These are phyloP conservation scores for Drosophila elegans DNA, from an alignment of 1,140 invertebrate species.

Conservation along the genomic window DNA sequence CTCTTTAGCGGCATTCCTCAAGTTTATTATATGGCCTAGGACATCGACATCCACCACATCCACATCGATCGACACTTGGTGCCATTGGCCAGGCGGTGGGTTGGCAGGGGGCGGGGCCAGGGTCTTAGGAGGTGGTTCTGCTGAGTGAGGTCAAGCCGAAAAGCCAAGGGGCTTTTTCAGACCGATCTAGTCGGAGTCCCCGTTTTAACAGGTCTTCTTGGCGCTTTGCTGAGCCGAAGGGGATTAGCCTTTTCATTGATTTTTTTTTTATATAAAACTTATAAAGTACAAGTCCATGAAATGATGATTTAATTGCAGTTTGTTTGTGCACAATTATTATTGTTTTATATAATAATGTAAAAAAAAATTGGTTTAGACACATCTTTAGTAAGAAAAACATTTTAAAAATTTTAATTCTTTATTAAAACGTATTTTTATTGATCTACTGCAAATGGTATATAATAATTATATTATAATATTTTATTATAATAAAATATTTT, in stretches of 20 bases:
- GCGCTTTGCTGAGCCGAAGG: neutral
- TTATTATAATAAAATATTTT: neutral
- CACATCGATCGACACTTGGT: slow-evolving; percentile 63
- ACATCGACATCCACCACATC: slow-evolving; percentile 58
- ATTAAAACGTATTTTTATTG: too few species aligned
- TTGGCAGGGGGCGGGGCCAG: slow-evolving; percentile 1
- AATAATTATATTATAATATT: neutral
- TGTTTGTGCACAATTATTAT: too few species aligned
- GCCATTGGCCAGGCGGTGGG: slow-evolving; percentile 16
- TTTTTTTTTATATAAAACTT: neutral
- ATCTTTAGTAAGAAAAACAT: too few species aligned
- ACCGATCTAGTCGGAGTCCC: slow-evolving; percentile 13
- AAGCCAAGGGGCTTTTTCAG: slow-evolving; percentile 9
- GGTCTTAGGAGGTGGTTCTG: slow-evolving; percentile 1
- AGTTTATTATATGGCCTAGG: slow-evolving; percentile 68
- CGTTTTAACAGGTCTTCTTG: slow-evolving; percentile 17
- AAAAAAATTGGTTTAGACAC: too few species aligned
- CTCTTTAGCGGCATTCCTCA: slow-evolving; percentile 49
- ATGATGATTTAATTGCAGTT: neutral
- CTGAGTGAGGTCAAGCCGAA: slow-evolving; percentile 31
- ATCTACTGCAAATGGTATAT: too few species aligned
- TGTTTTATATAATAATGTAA: too few species aligned
- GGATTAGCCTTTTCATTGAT: neutral
- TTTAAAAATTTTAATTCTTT: too few species aligned
- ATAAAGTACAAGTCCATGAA: neutral